Conservation (phyloP, 2,113 vertebrate genomes). For the Ranitomeya variabilis region DNA sequence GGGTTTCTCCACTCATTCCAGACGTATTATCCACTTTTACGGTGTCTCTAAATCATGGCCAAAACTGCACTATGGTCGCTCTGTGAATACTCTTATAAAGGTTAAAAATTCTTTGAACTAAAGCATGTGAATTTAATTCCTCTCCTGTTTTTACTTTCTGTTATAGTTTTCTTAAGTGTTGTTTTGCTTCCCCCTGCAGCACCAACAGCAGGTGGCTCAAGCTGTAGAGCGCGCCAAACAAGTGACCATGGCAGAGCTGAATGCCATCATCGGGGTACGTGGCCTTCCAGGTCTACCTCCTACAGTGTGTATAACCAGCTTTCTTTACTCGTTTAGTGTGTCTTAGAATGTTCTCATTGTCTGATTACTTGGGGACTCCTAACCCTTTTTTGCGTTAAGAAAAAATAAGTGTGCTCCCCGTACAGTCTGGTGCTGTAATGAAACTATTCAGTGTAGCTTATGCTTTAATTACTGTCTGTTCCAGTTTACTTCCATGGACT, state of each 20-base stretch:
- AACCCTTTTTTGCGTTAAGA: background rate
- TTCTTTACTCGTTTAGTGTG: slow-evolving; percentile 77
- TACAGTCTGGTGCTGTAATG: background rate
- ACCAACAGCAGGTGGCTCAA: slow-evolving; percentile 97
- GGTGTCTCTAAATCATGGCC: too few species aligned
- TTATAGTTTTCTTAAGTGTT: background rate
- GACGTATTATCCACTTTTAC: too few species aligned
- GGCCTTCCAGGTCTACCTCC: slow-evolving; percentile 92
- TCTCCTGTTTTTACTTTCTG: background rate
- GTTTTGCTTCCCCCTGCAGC: slow-evolving; percentile 70
- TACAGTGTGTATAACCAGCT: slow-evolving; percentile 90
- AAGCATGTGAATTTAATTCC: background rate
- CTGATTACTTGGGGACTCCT: background rate
- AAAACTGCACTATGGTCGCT: too few species aligned
- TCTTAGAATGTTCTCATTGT: slow-evolving; percentile 50
- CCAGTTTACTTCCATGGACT: background rate
- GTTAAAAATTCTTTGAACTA: background rate
- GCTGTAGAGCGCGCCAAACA: slow-evolving; percentile 96
- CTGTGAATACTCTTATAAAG: background rate
- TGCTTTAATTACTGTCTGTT: background rate
- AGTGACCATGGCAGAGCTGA: slow-evolving; percentile 98
- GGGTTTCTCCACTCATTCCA: too few species aligned
- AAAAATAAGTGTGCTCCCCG: background rate
- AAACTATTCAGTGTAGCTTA: background rate
- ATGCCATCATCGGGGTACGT: slow-evolving; percentile 98